A percentile compares a stretch with the other conserved stretches of the same genome.
Conservation (phyloP, 2,888 invertebrate species). For the Sacculina carcini region DNA sequence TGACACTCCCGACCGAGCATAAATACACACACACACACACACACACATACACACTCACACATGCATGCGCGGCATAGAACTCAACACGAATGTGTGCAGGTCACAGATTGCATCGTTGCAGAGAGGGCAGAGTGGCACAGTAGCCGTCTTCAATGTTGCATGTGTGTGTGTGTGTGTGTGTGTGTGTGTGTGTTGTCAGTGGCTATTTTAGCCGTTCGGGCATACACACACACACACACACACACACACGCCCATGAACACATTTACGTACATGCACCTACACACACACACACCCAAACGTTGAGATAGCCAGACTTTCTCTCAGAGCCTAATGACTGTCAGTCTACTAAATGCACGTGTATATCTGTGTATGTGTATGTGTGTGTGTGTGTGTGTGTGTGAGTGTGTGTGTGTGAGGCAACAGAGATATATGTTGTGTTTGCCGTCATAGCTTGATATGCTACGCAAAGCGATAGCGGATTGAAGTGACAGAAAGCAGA, state of each 20-base stretch:
- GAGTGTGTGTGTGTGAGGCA: background rate
- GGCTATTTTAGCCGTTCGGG: too few species aligned
- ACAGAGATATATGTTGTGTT: background rate
- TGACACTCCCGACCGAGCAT: too few species aligned
- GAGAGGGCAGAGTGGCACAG: too few species aligned
- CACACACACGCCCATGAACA: slow-evolving; percentile 1
- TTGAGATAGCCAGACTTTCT: background rate
- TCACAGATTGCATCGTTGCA: too few species aligned
- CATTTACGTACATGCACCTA: background rate
- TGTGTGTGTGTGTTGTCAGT: too few species aligned
- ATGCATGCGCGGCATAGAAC: background rate
- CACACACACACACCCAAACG: background rate
- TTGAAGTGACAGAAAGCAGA: background rate
- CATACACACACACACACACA: slow-evolving; percentile 3
- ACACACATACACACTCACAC: background rate
- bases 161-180: too few species aligned
- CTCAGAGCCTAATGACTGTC: too few species aligned
- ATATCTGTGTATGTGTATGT: background rate
- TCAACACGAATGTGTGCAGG: too few species aligned
- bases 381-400: background rate
- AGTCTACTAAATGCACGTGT: background rate
- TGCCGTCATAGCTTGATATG: background rate
- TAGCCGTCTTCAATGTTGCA: too few species aligned
- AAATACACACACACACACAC: background rate
- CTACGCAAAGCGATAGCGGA: background rate